Conservation (phyloP, 2,113 vertebrate species). For the Petromus typicus region DNA sequence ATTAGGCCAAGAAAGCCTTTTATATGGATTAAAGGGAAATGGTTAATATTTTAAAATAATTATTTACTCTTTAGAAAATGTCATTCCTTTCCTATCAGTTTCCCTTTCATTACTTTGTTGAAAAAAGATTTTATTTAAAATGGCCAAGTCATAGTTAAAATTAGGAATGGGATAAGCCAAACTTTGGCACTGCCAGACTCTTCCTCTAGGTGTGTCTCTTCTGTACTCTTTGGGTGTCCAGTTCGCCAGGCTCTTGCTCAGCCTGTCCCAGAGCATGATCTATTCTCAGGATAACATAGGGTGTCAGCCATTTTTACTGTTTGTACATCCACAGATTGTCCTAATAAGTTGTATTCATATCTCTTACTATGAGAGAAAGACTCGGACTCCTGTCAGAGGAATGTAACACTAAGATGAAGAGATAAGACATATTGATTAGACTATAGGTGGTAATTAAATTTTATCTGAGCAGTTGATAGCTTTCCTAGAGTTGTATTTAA, state of each 20-base stretch:
- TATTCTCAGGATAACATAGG: not conserved
- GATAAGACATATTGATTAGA: not conserved
- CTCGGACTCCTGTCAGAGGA: not conserved
- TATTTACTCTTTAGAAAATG: not conserved
- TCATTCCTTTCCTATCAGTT: not conserved
- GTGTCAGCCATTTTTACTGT: not conserved
- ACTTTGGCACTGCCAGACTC: not conserved
- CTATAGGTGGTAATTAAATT: not conserved
- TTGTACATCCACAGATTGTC: not conserved
- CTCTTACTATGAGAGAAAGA: not conserved
- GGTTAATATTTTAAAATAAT: not conserved
- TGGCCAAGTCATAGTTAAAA: not conserved
- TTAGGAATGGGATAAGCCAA: not conserved
- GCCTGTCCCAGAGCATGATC: not conserved
- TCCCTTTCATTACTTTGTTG: not conserved
- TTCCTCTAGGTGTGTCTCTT: not conserved
- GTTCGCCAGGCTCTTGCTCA: not conserved
- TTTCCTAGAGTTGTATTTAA: constrained; percentile 20
- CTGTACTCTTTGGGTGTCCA: not conserved
- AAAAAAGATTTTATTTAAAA: not conserved
- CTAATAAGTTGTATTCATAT: not conserved
- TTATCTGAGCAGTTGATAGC: not conserved
- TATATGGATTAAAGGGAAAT: not conserved
- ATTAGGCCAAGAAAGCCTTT: not conserved
- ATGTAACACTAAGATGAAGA: not conserved